phyloP scores from a whole-genome alignment of 1,140 invertebrate species.

The Cydia splendana region DNA sequence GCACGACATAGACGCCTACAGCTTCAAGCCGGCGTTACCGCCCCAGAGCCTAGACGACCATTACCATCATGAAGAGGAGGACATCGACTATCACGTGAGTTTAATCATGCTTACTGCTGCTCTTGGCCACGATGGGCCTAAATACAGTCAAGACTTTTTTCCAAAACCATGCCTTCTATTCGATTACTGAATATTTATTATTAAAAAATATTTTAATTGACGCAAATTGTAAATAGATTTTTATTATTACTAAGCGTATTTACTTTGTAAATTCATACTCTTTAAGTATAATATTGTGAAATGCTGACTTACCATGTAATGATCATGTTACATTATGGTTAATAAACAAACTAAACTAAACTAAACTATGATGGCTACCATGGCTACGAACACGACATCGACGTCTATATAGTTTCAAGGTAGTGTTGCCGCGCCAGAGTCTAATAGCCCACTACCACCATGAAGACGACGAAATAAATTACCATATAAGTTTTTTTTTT shows the following conservation, averaged over 20 bases:
- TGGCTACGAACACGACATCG: slow-evolving; percentile 51
- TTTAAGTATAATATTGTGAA: no score
- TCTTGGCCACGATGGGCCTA: slow-evolving; percentile 49
- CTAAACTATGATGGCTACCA: slow-evolving; percentile 45
- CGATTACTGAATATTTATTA: no score
- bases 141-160: no score
- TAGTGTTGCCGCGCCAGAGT: slow-evolving; percentile 49
- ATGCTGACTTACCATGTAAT: no score
- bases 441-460: slow-evolving; percentile 57
- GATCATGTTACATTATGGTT: no score
- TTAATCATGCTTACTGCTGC: slow-evolving; percentile 34
- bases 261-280: no score
- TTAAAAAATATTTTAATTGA: no score
- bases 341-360: no score
- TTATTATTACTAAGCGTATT: no score
- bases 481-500: slow-evolving; percentile 59
- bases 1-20: slow-evolving; percentile 53
- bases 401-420: slow-evolving; percentile 58
- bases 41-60: slow-evolving; percentile 55
- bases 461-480: slow-evolving; percentile 70
- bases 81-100: slow-evolving; percentile 71
- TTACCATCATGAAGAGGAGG: slow-evolving; percentile 64
- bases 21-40: slow-evolving; percentile 49
- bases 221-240: no score
- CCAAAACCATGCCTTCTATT: no score